Conservation (phyloP, 2,797 vertebrate species). For the Chiloscyllium punctatum region DNA sequence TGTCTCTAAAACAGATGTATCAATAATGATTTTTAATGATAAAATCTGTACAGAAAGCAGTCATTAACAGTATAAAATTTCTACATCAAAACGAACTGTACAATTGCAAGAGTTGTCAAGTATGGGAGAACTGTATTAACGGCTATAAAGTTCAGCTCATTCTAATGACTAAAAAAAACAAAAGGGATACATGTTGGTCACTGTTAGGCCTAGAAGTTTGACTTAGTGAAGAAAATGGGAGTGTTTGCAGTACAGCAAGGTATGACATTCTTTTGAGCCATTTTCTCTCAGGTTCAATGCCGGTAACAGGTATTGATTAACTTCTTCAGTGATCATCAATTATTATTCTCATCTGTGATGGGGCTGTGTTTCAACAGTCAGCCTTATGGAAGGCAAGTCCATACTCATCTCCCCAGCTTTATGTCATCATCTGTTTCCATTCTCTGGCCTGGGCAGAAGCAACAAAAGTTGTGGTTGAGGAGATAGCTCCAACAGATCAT, state of each 20-base stretch:
- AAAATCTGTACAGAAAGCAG: conserved; percentile 35
- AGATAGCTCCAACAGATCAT: neutral
- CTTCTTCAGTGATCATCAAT: neutral
- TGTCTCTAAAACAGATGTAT: neutral
- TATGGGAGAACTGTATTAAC: neutral
- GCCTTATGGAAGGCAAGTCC: neutral
- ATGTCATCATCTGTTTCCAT: conserved; percentile 15
- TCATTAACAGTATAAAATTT: conserved; percentile 25
- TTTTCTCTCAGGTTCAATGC: neutral
- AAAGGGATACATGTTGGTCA: neutral
- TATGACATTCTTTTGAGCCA: neutral
- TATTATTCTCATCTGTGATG: neutral
- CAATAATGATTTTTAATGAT: conserved; percentile 33
- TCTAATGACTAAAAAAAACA: neutral
- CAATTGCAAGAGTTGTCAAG: conserved; percentile 9
- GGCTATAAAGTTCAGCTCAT: neutral
- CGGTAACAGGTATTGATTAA: neutral
- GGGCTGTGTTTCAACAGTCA: neutral
- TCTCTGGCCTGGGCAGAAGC: neutral
- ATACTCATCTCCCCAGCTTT: conserved; percentile 2
- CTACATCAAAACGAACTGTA: conserved; percentile 22
- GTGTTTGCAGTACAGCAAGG: neutral
- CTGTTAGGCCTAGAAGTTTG: neutral
- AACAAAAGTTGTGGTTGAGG: neutral
- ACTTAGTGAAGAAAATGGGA: neutral